Conservation (phyloP, 2,113 vertebrate species). For the Tonatia bakeri region DNA sequence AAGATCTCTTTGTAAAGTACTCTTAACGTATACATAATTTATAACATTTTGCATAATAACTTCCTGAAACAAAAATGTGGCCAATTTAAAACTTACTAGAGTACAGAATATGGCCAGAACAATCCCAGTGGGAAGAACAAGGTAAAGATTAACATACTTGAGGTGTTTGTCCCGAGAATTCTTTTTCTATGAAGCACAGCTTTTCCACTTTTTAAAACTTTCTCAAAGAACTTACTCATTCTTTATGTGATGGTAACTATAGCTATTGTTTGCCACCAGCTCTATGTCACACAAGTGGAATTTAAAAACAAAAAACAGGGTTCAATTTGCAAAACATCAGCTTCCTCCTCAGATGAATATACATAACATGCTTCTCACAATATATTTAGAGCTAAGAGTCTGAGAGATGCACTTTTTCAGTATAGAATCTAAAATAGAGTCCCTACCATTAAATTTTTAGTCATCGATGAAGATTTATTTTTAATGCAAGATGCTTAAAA, state of each 20-base stretch:
- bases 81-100: slow-evolving; percentile 55
- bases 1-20: slow-evolving; percentile 67
- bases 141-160: background rate
- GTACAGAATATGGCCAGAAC: slow-evolving; percentile 51
- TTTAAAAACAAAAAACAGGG: background rate
- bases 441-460: background rate
- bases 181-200: slow-evolving; percentile 5
- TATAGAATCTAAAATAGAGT: background rate
- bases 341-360: background rate
- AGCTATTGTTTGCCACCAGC: slow-evolving; percentile 44
- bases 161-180: background rate
- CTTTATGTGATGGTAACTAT: background rate
- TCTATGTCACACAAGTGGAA: background rate
- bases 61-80: slow-evolving; percentile 71
- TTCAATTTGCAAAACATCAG: slow-evolving; percentile 24
- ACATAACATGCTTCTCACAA: background rate
- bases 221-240: background rate
- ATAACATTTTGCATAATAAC: slow-evolving; percentile 71
- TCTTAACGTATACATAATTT: slow-evolving; percentile 78
- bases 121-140: slow-evolving; percentile 39
- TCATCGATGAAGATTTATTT: background rate
- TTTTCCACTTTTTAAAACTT: background rate
- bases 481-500: slow-evolving; percentile 54
- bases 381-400: background rate
- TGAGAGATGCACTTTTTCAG: slow-evolving; percentile 2